Evolutionary conservation across 2,797 vertebrate genomes (phyloP).

Genomic region (Rhinella marina): DNA sequence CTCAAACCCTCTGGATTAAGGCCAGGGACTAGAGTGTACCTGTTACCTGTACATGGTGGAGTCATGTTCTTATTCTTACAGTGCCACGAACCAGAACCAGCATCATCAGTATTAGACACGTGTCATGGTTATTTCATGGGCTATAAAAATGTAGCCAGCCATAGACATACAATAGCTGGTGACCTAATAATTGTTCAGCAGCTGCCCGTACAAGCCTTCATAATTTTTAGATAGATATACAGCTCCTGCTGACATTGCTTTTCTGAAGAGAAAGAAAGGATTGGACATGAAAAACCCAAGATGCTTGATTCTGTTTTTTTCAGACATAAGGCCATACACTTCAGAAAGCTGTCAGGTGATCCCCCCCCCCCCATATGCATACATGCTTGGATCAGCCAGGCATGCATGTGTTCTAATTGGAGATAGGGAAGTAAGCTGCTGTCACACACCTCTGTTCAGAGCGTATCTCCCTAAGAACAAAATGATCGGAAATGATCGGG

Average conservation of each 20-base stretch:
- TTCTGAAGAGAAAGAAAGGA: neutral
- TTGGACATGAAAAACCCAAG: neutral
- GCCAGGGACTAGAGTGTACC: neutral
- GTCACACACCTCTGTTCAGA: no score
- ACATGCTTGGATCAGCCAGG: no score
- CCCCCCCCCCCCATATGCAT: no score
- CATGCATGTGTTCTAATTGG: no score
- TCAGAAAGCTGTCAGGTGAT: no score
- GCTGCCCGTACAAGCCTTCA: neutral
- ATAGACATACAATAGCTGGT: neutral
- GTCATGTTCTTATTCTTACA: neutral
- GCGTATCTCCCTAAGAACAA: no score
- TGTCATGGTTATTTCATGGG: neutral
- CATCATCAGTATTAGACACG: neutral
- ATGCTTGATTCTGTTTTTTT: neutral
- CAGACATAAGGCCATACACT: neutral
- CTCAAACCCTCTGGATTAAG: neutral
- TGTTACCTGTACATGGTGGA: slow-evolving; percentile 21
- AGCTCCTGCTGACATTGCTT: neutral
- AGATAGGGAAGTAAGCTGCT: no score
- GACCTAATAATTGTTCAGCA: neutral
- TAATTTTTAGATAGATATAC: neutral
- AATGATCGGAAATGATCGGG: no score
- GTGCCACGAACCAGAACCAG: neutral
- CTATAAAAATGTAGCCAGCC: neutral